A percentile compares a stretch with the other conserved stretches of the same genome.
These are phyloP conservation scores for Girardinus metallicus DNA, from an alignment of 2,797 vertebrate species.

Conservation along the genomic window DNA sequence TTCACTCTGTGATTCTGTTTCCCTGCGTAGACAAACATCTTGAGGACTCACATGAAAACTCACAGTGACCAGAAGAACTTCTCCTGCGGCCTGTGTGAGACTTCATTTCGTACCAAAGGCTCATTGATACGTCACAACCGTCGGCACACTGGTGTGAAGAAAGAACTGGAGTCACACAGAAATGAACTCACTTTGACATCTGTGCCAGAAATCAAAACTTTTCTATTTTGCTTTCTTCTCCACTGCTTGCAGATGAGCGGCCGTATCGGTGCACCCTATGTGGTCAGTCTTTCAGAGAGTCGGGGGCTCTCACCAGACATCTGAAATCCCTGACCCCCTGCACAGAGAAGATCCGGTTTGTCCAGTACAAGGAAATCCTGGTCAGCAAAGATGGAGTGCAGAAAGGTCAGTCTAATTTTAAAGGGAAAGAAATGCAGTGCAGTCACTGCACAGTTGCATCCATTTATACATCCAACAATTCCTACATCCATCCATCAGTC, in stretches of 20 bases:
- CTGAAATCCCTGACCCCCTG: conserved; percentile 96
- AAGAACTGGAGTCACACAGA: background rate
- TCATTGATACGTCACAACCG: conserved; percentile 96
- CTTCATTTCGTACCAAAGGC: conserved; percentile 95
- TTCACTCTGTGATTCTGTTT: background rate
- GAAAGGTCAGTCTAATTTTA: conserved; percentile 78
- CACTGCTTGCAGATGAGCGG: conserved; percentile 86
- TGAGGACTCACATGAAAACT: conserved; percentile 96
- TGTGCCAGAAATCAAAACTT: background rate
- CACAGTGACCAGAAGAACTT: conserved; percentile 97
- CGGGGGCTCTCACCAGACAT: conserved; percentile 94
- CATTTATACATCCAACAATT: background rate
- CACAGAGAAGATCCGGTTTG: conserved; percentile 95
- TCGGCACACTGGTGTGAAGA: conserved; percentile 90
- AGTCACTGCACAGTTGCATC: background rate
- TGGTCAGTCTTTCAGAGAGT: conserved; percentile 96
- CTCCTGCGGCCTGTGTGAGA: conserved; percentile 90
- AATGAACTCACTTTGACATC: background rate
- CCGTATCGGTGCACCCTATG: conserved; percentile 95
- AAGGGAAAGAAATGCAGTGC: background rate
- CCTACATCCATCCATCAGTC: background rate
- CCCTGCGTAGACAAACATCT: conserved; percentile 88
- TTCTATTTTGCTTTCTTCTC: background rate
- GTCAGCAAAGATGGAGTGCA: conserved; percentile 86
- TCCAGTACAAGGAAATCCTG: conserved; percentile 88